phyloP scores from a whole-genome alignment of 2,888 invertebrate species.

The Rhingia campestris region DNA sequence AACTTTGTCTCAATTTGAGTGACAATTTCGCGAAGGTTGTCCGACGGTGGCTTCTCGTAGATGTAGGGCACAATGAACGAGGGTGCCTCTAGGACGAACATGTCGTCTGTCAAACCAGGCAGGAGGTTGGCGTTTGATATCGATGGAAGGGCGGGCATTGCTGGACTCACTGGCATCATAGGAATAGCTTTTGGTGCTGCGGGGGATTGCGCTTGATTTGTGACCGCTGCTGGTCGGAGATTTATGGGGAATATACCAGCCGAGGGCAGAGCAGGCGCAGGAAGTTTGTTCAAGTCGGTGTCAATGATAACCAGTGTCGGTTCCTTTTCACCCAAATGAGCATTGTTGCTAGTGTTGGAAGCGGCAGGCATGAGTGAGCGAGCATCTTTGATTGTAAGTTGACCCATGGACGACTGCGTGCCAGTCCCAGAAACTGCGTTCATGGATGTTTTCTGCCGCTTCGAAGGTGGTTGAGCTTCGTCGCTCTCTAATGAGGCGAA shows the following conservation, averaged over 20 bases:
- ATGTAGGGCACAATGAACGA: conserved; percentile 97
- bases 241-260: conserved; percentile 86
- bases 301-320: conserved; percentile 91
- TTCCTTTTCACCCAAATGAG: conserved; percentile 85
- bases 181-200: conserved; percentile 78
- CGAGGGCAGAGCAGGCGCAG: conserved; percentile 79
- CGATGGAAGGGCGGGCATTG: conserved; percentile 80
- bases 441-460: conserved; percentile 77
- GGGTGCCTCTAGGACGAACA: conserved; percentile 96
- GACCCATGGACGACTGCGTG: conserved; percentile 70
- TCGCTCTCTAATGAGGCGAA: conserved; percentile 82
- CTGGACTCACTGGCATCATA: conserved; percentile 73
- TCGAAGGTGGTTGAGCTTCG: conserved; percentile 83
- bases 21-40: conserved; percentile 90
- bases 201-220: conserved; percentile 82
- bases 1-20: conserved; percentile 86
- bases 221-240: conserved; percentile 84
- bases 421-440: conserved; percentile 20
- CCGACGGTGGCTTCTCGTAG: conserved; percentile 93
- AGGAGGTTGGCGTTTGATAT: conserved; percentile 86
- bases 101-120: conserved; percentile 94
- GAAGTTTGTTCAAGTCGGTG: conserved; percentile 81
- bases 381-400: conserved; percentile 82
- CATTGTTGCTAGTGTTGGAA: conserved; percentile 41
- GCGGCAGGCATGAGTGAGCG: conserved; percentile 79